Percentiles rank a stretch among this genome's conserved stretches.
phyloP scores from a whole-genome alignment of 1,140 invertebrate genomes.

The Harpegnathos saltator region DNA sequence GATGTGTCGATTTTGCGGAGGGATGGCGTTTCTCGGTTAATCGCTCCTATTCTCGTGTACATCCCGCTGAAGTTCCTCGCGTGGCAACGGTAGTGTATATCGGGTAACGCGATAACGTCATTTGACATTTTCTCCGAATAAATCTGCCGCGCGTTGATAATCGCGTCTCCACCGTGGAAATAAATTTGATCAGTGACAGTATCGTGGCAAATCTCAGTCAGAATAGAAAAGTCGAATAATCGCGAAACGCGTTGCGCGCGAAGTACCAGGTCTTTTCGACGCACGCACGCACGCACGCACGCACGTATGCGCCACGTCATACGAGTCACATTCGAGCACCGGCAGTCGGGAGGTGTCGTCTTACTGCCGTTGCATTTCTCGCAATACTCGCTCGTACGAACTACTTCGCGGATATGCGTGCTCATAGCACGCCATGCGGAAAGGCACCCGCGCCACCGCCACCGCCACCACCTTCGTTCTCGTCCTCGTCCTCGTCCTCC shows the following conservation, averaged over 20 bases:
- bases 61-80: no score
- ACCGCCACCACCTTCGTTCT: no score
- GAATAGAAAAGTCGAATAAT: background rate
- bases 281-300: background rate
- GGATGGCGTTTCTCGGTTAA: background rate
- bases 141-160: no score
- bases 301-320: constrained; percentile 9
- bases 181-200: background rate
- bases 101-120: no score
- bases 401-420: constrained; percentile 36
- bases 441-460: constrained; percentile 29
- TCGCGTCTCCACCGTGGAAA: background rate
- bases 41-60: no score
- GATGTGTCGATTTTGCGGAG: background rate
- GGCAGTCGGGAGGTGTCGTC: background rate
- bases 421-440: constrained; percentile 55
- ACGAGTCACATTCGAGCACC: background rate
- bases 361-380: constrained; percentile 35
- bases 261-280: no score
- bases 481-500: background rate
- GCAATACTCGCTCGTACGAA: constrained; percentile 34
- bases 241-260: background rate
- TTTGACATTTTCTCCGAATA: background rate
- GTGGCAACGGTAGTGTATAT: no score
- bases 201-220: background rate